Evolutionary conservation across 2,888 invertebrate genomes (phyloP).

Genomic region (Microctonus brassicae): DNA sequence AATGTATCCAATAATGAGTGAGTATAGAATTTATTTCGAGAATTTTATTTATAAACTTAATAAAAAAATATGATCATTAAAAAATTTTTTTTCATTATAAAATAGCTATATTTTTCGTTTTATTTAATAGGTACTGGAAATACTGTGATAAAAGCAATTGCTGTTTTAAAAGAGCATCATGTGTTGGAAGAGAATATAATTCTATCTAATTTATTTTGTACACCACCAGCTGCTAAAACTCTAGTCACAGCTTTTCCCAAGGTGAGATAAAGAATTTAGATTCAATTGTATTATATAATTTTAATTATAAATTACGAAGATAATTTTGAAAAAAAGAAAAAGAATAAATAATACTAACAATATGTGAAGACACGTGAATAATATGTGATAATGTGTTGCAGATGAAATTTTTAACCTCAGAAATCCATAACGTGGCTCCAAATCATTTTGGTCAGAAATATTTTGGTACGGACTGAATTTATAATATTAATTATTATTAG

Average conservation of each 20-base stretch:
- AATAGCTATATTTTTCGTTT: not conserved
- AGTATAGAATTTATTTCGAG: slow-evolving; percentile 57
- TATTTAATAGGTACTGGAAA: slow-evolving; percentile 84
- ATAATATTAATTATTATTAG: slow-evolving; percentile 34
- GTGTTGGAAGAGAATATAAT: slow-evolving; percentile 96
- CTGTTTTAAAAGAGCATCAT: slow-evolving; percentile 93
- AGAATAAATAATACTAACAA: not conserved
- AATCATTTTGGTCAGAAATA: slow-evolving; percentile 99
- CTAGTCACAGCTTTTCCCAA: slow-evolving; percentile 86
- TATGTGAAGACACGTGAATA: too few relatives aligned
- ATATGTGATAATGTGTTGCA: slow-evolving; percentile 62
- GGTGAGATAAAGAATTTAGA: slow-evolving; percentile 64
- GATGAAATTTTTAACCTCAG: slow-evolving; percentile 96
- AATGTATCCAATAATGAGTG: slow-evolving; percentile 99
- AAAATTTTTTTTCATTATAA: not conserved
- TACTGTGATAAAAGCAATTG: slow-evolving; percentile 94
- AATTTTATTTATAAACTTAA: too few relatives aligned
- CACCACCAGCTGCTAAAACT: slow-evolving; percentile 89
- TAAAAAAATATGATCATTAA: not conserved
- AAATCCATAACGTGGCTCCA: slow-evolving; percentile 94
- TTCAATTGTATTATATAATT: not conserved
- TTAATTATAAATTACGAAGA: slow-evolving; percentile 9
- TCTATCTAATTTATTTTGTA: slow-evolving; percentile 97
- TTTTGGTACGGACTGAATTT: slow-evolving; percentile 92
- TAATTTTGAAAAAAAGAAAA: slow-evolving; percentile 9